Evolutionary conservation across 2,113 vertebrate species (phyloP).

Genomic region (Nycticorax nycticorax): DNA sequence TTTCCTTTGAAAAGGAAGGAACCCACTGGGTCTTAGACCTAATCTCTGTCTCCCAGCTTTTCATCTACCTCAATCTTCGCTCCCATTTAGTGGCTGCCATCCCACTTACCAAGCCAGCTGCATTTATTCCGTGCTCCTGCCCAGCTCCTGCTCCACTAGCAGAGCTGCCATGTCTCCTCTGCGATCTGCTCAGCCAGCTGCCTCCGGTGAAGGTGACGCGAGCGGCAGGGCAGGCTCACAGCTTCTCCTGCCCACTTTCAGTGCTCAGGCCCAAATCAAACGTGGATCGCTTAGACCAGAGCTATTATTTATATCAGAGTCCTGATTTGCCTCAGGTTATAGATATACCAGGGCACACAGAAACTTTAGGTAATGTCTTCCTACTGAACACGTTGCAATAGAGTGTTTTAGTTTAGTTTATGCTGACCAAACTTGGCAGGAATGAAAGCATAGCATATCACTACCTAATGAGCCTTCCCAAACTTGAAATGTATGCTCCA

Average conservation of each 20-base stretch:
- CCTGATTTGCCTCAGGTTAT: neutral
- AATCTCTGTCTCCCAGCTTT: neutral
- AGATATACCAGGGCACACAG: neutral
- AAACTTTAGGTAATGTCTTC: neutral
- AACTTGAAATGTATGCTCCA: neutral
- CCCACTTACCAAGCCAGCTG: neutral
- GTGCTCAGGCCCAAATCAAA: neutral
- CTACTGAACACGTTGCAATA: neutral
- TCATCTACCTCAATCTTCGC: neutral
- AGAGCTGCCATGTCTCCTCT: rapidly evolving
- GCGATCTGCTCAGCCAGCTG: neutral
- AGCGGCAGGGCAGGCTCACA: neutral
- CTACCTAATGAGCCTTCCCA: neutral
- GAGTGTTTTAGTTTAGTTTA: neutral
- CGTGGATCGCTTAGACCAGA: neutral
- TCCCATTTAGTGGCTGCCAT: neutral
- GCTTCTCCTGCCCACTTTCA: neutral
- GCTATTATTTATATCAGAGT: neutral
- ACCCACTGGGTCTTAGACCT: neutral
- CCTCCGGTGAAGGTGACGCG: rapidly evolving
- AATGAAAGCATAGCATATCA: neutral
- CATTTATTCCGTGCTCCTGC: neutral
- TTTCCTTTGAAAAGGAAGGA: neutral
- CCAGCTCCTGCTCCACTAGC: neutral
- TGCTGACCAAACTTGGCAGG: neutral